Conservation (phyloP, 2,797 vertebrate species). For the Spinus pinus region DNA sequence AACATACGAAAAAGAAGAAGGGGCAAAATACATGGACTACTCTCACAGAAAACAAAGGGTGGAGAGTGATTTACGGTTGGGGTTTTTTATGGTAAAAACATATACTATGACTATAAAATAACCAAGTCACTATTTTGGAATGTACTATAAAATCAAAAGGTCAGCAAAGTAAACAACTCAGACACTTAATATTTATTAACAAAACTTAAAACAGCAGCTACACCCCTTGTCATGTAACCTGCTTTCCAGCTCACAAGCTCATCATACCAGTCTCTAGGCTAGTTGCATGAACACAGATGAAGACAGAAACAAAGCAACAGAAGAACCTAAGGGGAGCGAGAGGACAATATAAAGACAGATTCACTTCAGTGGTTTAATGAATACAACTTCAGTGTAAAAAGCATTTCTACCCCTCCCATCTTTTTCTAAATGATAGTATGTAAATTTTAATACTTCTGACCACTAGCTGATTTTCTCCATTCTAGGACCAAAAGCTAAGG, state of each 20-base stretch:
- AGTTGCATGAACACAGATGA: neutral
- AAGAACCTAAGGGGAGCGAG: rapidly evolving
- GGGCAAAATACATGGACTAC: neutral
- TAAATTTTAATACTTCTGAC: neutral
- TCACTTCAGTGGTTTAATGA: neutral
- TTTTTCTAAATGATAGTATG: neutral
- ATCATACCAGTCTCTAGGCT: neutral
- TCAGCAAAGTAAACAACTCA: neutral
- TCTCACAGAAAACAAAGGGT: neutral
- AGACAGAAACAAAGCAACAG: neutral
- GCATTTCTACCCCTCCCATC: neutral
- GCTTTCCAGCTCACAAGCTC: neutral
- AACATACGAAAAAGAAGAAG: neutral
- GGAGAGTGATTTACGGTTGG: neutral
- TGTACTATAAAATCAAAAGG: neutral
- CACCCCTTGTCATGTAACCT: neutral
- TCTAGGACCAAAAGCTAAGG: neutral
- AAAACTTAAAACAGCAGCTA: neutral
- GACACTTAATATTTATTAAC: neutral
- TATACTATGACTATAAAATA: neutral
- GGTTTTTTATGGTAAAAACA: neutral
- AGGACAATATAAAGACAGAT: neutral
- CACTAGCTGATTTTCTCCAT: neutral
- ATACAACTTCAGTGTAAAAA: neutral
- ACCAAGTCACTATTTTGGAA: neutral